Evolutionary conservation across 2,888 invertebrate genomes (phyloP), one percentile per base, ranked within the genome.

Genomic region (Pardosa pseudoannulata): DNA sequence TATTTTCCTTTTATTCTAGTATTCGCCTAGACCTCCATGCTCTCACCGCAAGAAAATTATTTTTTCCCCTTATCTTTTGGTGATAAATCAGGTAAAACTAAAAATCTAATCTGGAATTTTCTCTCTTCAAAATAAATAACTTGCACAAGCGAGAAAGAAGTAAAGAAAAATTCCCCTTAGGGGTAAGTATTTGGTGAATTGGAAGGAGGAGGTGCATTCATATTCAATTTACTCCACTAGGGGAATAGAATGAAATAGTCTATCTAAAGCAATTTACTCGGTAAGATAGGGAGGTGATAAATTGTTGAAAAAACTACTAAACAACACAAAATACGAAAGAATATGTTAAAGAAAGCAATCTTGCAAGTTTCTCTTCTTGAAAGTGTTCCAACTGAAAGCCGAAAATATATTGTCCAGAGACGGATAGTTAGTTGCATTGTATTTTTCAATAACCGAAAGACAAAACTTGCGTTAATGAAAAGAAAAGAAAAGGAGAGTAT

Each of bases 241-340:
- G 19, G 56, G 56, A 23, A 23, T 5, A 23, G 23, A 56, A 56
- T 23, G 23, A 56, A 56, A 56, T 13, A 23, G 3, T 56, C 56
- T 56, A 56, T 56, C 56, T 56, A 23, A 56, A 56, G 50, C 73
- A 75, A 70, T 70, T 82, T 82, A 70, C 74, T 74, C 68, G 70
- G 62, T 70, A 72, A 64, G 41, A 68, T 62, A 74, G 70, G 71
- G 56, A 56, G 76, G 82, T 83, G 76, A 83, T 83, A 83, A 83
- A 76, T 76, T 76, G 82, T 71, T 83, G 64, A 76, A 83, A 74
- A 83, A 83, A 83, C 76, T 31, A n/a, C 76, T 76, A 76, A 76
- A 76, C 76, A 83, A 83, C 82, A 56, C 19, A 23, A 5, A 5
- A 23, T 23, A 7, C 16, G 23, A 5, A 23, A 56, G 23, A 23